These are phyloP conservation scores for Lucilia sericata DNA, from an alignment of 1,140 invertebrate species.

Conservation along the genomic window DNA sequence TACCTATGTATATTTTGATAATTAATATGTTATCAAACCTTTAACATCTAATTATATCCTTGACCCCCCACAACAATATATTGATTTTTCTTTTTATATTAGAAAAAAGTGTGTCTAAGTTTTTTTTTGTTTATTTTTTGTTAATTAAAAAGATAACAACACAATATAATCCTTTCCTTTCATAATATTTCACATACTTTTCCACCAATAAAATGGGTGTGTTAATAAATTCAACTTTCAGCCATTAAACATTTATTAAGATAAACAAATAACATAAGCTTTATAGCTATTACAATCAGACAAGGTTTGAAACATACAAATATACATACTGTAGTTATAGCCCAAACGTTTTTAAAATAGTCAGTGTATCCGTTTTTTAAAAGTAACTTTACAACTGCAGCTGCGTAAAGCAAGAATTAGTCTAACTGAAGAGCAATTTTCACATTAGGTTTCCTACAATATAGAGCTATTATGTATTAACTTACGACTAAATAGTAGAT, in stretches of 20 bases:
- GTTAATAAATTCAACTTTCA: conserved; percentile 4
- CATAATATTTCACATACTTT: neutral
- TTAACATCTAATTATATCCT: neutral
- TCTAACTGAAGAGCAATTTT: too few species aligned
- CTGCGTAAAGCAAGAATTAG: too few species aligned
- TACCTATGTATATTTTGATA: neutral
- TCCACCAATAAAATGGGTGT: conserved; percentile 6
- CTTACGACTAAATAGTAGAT: too few species aligned
- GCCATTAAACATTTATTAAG: conserved; percentile 4
- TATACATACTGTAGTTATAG: neutral
- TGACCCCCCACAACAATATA: neutral
- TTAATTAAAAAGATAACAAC: conserved; percentile 4
- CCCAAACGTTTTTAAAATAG: too few species aligned
- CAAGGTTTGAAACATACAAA: neutral
- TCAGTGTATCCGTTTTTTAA: too few species aligned
- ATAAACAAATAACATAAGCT: neutral
- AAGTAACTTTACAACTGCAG: too few species aligned
- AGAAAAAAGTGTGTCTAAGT: too few species aligned
- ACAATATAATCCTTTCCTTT: neutral
- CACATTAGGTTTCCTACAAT: too few species aligned
- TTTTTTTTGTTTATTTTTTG: neutral
- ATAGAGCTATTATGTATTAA: too few species aligned
- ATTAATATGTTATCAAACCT: neutral
- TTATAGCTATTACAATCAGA: neutral
- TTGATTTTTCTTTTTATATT: neutral